Base-by-base conservation (phyloP, 2,113 vertebrate genomes). In the Bos javanicus region DNA sequence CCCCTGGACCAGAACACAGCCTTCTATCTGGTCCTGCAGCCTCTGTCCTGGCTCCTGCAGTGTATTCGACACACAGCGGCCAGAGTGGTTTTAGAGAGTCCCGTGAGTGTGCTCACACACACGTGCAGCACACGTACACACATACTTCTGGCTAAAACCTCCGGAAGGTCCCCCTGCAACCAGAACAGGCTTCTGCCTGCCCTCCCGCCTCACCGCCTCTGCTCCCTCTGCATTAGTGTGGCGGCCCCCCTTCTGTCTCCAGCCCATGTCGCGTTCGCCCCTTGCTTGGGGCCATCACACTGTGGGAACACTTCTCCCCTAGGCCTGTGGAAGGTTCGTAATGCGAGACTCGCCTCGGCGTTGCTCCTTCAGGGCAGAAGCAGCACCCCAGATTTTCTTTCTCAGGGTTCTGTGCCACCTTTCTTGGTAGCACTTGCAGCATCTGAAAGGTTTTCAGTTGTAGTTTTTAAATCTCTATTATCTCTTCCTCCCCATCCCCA, bases 1-100 rank as follows among this genome's bases (percentile, higher is more conserved):
- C 1, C 1, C 33, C 48, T 56, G 30, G 39, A 39, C 43, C 17
- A 6, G 4, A 46, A 30, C 54, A 59, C 30, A 1, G 23, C 11
- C 59, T 50, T 43, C 6, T 6, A 7, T 2, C 2, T 36, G 25
- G 60, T 19, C 15, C 7, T 43, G 30, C 28, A 46, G 26, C 0
- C 26, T 60, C 16, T 0, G 0, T 28, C 25, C 25, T 8, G 1
- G 7, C 8, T 60, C 48, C 71, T 39, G 6, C 1, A 8, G n/a
- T 7, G 0, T 46, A 6, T 19, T 21, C n/a, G 33, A 28, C 60
- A 85, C 48, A 54, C 28, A 57, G 91, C 13, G 3, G 39, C 54
- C 19, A 30, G 21, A 62, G 46, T 2, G 26, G 95, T 46, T 54
- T 48, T 46, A 64, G 52, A 52, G n/a, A 81, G 50, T 16, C 8